Percentiles rank a stretch among this genome's conserved stretches.
Conservation (phyloP, 2,113 vertebrate species). For the Ivindomyrus marchei region DNA sequence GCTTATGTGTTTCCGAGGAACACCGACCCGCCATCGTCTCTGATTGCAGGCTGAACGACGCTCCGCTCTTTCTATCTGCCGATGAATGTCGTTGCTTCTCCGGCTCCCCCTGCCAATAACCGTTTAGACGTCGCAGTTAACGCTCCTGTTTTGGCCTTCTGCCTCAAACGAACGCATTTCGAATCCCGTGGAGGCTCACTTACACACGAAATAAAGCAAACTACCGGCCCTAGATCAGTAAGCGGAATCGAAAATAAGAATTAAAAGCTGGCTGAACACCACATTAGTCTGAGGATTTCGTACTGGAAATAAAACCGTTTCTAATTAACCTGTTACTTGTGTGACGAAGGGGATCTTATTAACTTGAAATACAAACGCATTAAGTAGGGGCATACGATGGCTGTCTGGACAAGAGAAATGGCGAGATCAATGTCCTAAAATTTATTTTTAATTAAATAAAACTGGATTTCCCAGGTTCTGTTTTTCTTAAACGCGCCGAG, state of each 20-base stretch:
- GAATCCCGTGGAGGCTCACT: not conserved
- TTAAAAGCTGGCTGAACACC: not conserved
- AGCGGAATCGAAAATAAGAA: not conserved
- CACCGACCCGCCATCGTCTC: not conserved
- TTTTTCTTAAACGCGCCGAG: not conserved
- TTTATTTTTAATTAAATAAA: not conserved
- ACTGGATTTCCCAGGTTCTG: not conserved
- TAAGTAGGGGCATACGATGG: not conserved
- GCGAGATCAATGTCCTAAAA: not conserved
- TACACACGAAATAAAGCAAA: conserved; percentile 11
- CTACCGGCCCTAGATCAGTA: not conserved
- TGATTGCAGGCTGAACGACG: not conserved
- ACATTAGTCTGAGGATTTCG: not conserved
- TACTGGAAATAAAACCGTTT: not conserved
- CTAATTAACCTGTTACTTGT: not conserved
- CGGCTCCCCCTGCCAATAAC: not conserved
- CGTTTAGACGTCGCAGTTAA: conserved; percentile 23
- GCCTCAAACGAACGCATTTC: not conserved
- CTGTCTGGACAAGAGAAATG: not conserved
- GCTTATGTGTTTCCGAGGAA: conserved; percentile 31
- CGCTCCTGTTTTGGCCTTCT: not conserved
- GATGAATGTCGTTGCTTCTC: conserved; percentile 22
- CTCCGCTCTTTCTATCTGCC: conserved; percentile 4
- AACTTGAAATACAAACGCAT: not conserved
- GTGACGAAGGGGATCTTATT: not conserved